phyloP scores from a whole-genome alignment of 2,113 vertebrate species.

The Ariopsis seemanni region DNA sequence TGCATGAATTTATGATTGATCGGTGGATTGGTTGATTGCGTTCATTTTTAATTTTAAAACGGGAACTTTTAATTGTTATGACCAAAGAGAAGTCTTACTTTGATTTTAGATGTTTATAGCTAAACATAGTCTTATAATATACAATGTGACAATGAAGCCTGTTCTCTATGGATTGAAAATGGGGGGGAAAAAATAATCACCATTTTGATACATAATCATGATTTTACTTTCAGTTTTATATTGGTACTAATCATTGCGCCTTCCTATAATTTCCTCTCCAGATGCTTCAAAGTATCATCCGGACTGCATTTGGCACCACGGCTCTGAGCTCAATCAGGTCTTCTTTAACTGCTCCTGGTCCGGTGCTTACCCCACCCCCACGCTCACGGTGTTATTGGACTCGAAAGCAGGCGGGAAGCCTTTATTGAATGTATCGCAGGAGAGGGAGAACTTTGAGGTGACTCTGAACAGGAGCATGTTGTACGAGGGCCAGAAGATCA shows the following conservation, averaged over 20 bases:
- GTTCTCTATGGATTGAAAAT: background rate
- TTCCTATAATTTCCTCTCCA: slow-evolving; percentile 55
- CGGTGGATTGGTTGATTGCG: background rate
- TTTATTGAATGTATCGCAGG: slow-evolving; percentile 39
- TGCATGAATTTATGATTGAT: background rate
- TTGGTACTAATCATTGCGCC: background rate
- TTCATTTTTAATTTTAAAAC: no score
- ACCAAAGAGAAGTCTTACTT: background rate
- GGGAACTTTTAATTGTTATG: no score
- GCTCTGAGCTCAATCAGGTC: slow-evolving; percentile 43
- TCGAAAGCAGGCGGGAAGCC: slow-evolving; percentile 37
- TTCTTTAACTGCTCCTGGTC: slow-evolving; percentile 83
- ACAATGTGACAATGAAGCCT: no score
- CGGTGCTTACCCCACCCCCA: slow-evolving; percentile 79
- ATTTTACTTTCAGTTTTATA: background rate
- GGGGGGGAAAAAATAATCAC: background rate
- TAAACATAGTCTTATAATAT: background rate
- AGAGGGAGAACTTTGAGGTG: slow-evolving; percentile 64
- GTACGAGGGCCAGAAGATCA: slow-evolving; percentile 70
- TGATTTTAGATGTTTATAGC: background rate
- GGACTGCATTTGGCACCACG: slow-evolving; percentile 70
- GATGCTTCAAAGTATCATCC: slow-evolving; percentile 71
- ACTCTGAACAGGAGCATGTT: slow-evolving; percentile 73
- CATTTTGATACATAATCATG: background rate
- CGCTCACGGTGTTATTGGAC: slow-evolving; percentile 59